Base-by-base conservation (phyloP, 2,888 invertebrate species). In the Cryptophagus acutangulus region DNA sequence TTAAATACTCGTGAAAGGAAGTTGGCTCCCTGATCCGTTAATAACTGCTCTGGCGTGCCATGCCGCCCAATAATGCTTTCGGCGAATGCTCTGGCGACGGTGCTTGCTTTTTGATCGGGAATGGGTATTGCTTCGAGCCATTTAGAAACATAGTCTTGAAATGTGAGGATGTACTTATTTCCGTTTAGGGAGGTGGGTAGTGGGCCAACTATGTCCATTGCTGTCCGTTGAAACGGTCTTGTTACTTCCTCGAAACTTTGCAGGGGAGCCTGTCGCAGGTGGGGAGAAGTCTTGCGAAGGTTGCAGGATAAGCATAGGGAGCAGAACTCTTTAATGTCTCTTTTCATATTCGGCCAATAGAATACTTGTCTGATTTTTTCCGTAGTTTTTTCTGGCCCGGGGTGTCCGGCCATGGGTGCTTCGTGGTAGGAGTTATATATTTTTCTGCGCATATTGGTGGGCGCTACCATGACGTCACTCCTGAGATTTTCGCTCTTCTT, bases 371-470 rank as follows among this genome's bases (percentile, higher is more conserved):
- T 33, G 6, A 62, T 46, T n/a, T 38, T 12, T 13, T 40, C 41
- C 2, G 41, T 38, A 1, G 61, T 61, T 36, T 55, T 52, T 9
- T 58, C 46, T 9, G 51, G 38, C 10, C 59, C 58, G 17, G 43
- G 51, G 44, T 63, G 62, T 12, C 58, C 55, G 12, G 49, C 47
- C n/a, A n/a, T n/a, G n/a, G n/a, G n/a, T n/a, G n/a, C n/a, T n/a
- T n/a, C n/a, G n/a, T n/a, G n/a, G n/a, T n/a, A n/a, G n/a, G n/a
- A n/a, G n/a, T n/a, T n/a, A n/a, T 6, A 50, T 3, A 57, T 15
- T 8, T 43, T 28, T 20, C 43, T 33, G 5, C n/a, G 5, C 3
- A 38, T 24, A n/a, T 47, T 38, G 8, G 16, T 9, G 29, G 17
- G 20, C 2, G 51, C 49, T 6, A 38, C 33, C 12, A 51, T 3